Conservation (phyloP, 2,113 vertebrate genomes). For the Aphyosemion australe region DNA sequence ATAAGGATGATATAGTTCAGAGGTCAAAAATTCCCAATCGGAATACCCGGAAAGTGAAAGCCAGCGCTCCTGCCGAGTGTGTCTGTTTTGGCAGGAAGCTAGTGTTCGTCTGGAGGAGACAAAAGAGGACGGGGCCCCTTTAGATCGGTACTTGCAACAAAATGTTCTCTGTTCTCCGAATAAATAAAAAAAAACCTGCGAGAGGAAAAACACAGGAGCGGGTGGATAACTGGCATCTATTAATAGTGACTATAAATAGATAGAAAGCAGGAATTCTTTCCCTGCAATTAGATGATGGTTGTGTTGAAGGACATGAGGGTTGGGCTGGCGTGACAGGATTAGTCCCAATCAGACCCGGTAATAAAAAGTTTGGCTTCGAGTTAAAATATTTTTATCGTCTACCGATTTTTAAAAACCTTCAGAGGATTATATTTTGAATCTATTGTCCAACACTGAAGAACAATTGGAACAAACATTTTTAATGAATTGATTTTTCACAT, state of each 20-base stretch:
- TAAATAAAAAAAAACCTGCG: constrained; percentile 42
- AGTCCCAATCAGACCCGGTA: no score
- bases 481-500: no score
- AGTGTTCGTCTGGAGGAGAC: constrained; percentile 43
- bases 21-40: neutral
- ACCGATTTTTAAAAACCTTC: neutral
- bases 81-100: constrained; percentile 42
- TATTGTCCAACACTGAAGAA: no score
- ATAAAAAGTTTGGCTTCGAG: neutral
- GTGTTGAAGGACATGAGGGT: neutral
- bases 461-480: no score
- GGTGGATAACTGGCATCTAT: constrained; percentile 36
- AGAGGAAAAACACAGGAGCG: constrained; percentile 35
- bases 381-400: neutral
- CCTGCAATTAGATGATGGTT: neutral
- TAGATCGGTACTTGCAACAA: constrained; percentile 54
- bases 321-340: neutral
- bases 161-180: constrained; percentile 57
- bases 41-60: neutral
- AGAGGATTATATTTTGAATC: neutral
- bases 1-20: neutral
- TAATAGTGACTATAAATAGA: constrained; percentile 68
- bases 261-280: constrained; percentile 19
- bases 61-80: neutral
- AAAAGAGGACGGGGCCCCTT: constrained; percentile 57